Evolutionary conservation across 2,113 vertebrate genomes (phyloP), one percentile per base, ranked within the genome.

Genomic region (Hemiscyllium ocellatum): DNA sequence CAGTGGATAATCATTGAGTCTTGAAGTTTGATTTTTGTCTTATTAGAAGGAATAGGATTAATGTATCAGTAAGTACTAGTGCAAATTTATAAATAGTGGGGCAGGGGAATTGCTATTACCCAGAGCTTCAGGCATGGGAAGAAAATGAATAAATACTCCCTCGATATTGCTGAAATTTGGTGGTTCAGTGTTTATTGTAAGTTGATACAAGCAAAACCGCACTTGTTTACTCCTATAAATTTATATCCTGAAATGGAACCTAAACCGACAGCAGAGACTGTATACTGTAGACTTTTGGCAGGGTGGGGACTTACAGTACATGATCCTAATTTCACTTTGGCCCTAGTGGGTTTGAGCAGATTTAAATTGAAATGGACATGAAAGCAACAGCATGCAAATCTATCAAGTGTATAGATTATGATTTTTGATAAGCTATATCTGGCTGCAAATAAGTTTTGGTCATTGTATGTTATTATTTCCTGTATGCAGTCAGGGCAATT

Each of bases 181-280:
- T 20, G 69, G 69, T 70, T 24, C 4, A 24, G 56, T 61, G 3
- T 70, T 70, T 70, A 24, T 24, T 70, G 69, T 20, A 20, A 5
- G 69, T 70, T 5, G 69, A 24, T 70, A 47, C 42, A 47, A 47
- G 42, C 42, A 47, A 47, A 47, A 47, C 69, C 69, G 24, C 69
- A 70, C 20, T 70, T 22, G 69, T 70, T 70, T 70, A 70, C 69
- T 26, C 20, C 1, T 70, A 15, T 83, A 42, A 83, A 83, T n/a
- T 83, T 83, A 42, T 83, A 42, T 83, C n/a, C n/a, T 83, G 78
- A 83, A 83, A 83, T 83, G 15, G n/a, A 83, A 83, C 78, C n/a
- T 42, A 42, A n/a, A 3, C 78, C n/a, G 17, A 37, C 26, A 80
- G 17, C 15, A 83, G 33, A 83, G n/a, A 15, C 17, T 80, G 33